These are phyloP conservation scores for Sardina pilchardus DNA, from an alignment of 2,113 vertebrate species.

Conservation along the genomic window DNA sequence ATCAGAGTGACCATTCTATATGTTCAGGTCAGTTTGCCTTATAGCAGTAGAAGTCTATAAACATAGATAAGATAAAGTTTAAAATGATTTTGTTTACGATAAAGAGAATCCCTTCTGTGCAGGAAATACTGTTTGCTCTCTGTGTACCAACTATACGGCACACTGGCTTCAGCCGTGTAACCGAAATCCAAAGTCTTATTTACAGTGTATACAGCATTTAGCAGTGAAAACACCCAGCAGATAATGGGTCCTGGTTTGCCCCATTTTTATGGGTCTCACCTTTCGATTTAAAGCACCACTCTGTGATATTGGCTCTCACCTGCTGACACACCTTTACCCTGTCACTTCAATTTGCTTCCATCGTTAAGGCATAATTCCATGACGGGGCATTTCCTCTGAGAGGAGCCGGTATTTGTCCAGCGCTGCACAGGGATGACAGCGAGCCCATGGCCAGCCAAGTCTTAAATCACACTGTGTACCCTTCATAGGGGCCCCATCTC, in stretches of 20 bases:
- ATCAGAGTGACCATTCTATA: neutral
- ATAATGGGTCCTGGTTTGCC: neutral
- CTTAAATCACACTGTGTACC: conserved; percentile 24
- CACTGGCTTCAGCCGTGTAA: neutral
- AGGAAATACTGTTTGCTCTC: too few species aligned
- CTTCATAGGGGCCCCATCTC: conserved; percentile 23
- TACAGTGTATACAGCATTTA: neutral
- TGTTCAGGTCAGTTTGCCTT: neutral
- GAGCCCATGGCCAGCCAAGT: neutral
- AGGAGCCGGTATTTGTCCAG: conserved; percentile 27
- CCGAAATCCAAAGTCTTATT: neutral
- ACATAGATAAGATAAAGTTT: too few species aligned
- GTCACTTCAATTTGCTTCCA: neutral
- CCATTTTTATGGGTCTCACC: neutral
- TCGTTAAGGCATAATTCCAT: neutral
- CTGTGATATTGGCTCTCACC: neutral
- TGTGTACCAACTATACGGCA: neutral
- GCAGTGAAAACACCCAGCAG: too few species aligned
- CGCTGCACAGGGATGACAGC: neutral
- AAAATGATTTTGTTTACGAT: too few species aligned
- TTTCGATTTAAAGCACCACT: neutral
- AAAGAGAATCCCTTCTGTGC: too few species aligned
- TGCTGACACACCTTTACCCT: neutral
- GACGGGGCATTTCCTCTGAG: neutral
- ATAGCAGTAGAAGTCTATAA: too few species aligned